Base-by-base conservation (phyloP, 2,113 vertebrate species). In the Aphyosemion australe region DNA sequence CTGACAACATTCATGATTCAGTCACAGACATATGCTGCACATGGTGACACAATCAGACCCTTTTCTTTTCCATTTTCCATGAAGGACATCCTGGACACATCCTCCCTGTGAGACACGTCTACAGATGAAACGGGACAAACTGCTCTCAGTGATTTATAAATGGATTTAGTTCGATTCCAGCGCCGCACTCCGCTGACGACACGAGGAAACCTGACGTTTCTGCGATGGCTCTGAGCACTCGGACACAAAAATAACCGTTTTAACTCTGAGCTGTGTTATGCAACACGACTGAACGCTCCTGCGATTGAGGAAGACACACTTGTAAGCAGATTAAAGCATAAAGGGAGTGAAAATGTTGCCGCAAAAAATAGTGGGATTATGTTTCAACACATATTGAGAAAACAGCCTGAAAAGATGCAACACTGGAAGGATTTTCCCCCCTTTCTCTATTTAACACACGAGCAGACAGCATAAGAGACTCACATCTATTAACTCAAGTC, bases 251-350 rank as follows among this genome's bases (percentile, higher is more conserved):
- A 58, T 37, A 43, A n/a, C 43, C 39, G 16, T 75, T 65, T 19
- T 58, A 45, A 65, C 41, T 45, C 59, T 19, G 12, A 61, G 61
- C 51, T 61, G 49, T 41, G 56, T 78, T 77, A 69, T 55, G 63
- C 64, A 74, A 81, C 8, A 34, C 42, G 45, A 69, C 32, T 55
- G 39, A 8, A 46, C 59, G 51, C 19, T 63, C 18, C 55, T 41
- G 26, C 10, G 61, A 60, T 45, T 69, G 54, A 68, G 64, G 39
- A 67, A 65, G 76, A 74, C 52, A 46, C 26, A 48, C 46, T 47
- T 58, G 46, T 78, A 66, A 81, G 69, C 13, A 82, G 80, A 83
- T 84, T 88, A 81, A 11, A 48, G 59, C 8, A 77, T 55, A 72
- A 72, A 68, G 12, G 61, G 71, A 77, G 20, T 46, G 18, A 62